Conservation (phyloP, 1,140 invertebrate species). For the Diorhabda sublineata region DNA sequence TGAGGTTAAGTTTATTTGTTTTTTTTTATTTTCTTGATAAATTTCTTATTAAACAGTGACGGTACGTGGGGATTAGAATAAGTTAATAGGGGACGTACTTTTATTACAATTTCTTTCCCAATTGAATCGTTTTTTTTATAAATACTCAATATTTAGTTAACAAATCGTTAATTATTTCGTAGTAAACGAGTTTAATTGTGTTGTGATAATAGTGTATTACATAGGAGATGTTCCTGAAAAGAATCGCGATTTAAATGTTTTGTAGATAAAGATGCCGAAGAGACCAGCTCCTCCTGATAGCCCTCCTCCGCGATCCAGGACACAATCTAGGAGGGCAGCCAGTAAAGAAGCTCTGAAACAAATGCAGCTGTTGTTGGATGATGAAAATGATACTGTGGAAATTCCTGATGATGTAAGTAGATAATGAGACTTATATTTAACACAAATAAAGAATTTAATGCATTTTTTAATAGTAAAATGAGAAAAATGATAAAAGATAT, state of each 20-base stretch:
- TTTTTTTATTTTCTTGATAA: too few species aligned
- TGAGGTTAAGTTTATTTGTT: too few species aligned
- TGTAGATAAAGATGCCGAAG: slow-evolving; percentile 21
- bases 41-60: too few species aligned
- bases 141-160: background rate
- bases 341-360: slow-evolving; percentile 44
- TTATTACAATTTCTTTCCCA: background rate
- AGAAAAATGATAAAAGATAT: too few species aligned
- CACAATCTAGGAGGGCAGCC: slow-evolving; percentile 37
- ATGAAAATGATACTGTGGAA: slow-evolving; percentile 34
- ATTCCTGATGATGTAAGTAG: slow-evolving; percentile 38
- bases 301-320: slow-evolving; percentile 21
- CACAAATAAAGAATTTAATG: too few species aligned
- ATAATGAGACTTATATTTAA: too few species aligned
- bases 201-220: too few species aligned
- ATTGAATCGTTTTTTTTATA: background rate
- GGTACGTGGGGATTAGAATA: too few species aligned
- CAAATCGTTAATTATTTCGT: background rate
- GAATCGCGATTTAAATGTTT: background rate
- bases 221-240: too few species aligned
- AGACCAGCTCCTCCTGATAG: slow-evolving; percentile 15
- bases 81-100: too few species aligned
- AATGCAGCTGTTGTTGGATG: slow-evolving; percentile 40
- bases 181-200: background rate
- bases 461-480: too few species aligned